phyloP scores from a whole-genome alignment of 2,888 invertebrate species.

The Spodoptera exigua region DNA sequence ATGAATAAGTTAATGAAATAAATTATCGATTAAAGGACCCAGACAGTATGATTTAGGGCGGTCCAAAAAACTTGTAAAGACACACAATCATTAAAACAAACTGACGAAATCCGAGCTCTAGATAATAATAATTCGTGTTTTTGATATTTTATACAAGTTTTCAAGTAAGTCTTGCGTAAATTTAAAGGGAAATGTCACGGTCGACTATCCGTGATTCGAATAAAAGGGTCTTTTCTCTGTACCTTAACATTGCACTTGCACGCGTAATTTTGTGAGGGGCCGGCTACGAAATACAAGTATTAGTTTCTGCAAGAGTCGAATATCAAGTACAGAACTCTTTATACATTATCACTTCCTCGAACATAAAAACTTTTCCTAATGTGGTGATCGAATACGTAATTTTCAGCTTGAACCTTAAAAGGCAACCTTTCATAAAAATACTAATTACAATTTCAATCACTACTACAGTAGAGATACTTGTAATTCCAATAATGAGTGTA shows the following conservation, averaged over 20 bases:
- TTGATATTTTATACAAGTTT: constrained; percentile 75
- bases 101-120: constrained; percentile 77
- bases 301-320: too few species aligned
- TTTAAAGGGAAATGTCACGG: constrained; percentile 80
- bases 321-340: background rate
- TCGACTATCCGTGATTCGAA: constrained; percentile 72
- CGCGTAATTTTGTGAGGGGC: background rate
- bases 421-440: background rate
- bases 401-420: background rate
- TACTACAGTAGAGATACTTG: background rate
- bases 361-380: background rate
- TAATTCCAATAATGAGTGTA: constrained; percentile 38
- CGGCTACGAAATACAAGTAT: too few species aligned
- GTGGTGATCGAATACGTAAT: too few species aligned
- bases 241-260: background rate
- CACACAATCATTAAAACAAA: constrained; percentile 70
- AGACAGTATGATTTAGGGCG: constrained; percentile 46
- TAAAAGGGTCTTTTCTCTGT: constrained; percentile 69
- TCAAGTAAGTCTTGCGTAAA: constrained; percentile 72
- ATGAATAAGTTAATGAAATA: constrained; percentile 51
- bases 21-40: constrained; percentile 56
- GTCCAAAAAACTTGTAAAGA: constrained; percentile 27
- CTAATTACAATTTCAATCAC: background rate
- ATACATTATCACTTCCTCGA: too few species aligned
- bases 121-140: constrained; percentile 68